Evolutionary conservation across 2,113 vertebrate species (phyloP), one percentile per base, ranked within the genome.

Genomic region (Indicator indicator): DNA sequence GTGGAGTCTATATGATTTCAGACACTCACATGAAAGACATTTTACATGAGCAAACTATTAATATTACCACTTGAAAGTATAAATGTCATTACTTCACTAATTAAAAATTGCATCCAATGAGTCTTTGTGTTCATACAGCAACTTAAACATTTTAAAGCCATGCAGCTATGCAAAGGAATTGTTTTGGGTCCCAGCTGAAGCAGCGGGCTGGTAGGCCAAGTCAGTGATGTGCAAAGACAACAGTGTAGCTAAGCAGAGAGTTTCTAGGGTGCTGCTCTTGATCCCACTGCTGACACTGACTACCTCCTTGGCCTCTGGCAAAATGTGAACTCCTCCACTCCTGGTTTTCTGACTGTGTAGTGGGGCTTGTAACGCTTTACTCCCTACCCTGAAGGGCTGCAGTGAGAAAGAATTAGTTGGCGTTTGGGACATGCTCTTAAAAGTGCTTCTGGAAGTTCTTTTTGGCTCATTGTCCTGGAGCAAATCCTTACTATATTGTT

Each of bases 401-500:
- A 12, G 5, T 65, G 73, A 69, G 62, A 56, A 83, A 69, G 65
- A 88, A 86, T 86, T 80, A 75, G 50, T 56, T 90, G 42, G 18
- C 5, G 6, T 92, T 91, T 64, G 60, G 92, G 54, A 84, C 32
- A 19, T 56, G 9, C 26, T 78, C 55, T 93, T 94, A 55, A 42
- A 84, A 93, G 18, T 81, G 58, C 32, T 94, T 77, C 75, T 90
- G 83, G 83, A 84, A 78, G 55, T 72, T 90, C 65, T 88, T 94
- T 85, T 86, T 75, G 81, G 55, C 42, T 94, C 33, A 9, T 56
- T 93, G 54, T 86, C 62, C 63, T 75, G 32, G 48, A 81, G 72
- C 23, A 90, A 77, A 84, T 93, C 62, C 54, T 90, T 16, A 12
- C 26, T 62, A 27, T 12, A 2, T 38, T 83, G 28, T 67, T 86